Percentiles rank a stretch among this genome's conserved stretches.
Conservation (phyloP, 1,140 invertebrate species). For the Ruditapes philippinarum region DNA sequence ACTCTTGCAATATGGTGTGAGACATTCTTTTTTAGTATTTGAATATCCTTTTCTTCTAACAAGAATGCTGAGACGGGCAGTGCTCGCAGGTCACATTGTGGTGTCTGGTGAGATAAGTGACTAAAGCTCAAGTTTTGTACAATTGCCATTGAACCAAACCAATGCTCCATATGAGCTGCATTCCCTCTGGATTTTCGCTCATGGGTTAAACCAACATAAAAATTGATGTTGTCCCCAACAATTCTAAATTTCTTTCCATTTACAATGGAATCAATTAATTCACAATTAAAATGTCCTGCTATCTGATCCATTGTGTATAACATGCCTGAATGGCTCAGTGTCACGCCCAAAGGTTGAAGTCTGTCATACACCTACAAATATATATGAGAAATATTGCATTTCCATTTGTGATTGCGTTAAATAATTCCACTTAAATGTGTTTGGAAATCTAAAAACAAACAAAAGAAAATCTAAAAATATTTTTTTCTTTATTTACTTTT, state of each 20-base stretch:
- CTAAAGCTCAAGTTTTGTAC: not conserved
- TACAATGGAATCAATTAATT: slow-evolving; percentile 9
- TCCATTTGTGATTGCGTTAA: too few relatives aligned
- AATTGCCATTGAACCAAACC: slow-evolving; percentile 46
- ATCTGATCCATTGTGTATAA: not conserved
- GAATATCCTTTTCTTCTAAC: not conserved
- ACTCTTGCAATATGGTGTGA: not conserved
- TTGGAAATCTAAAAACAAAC: too few relatives aligned
- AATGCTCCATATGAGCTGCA: slow-evolving; percentile 33
- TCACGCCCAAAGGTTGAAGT: slow-evolving; percentile 9
- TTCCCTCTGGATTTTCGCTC: slow-evolving; percentile 8
- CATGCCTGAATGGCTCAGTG: slow-evolving; percentile 33
- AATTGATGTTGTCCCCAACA: slow-evolving; percentile 47
- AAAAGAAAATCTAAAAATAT: too few relatives aligned
- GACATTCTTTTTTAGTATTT: slow-evolving; percentile 17
- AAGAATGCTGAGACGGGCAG: not conserved
- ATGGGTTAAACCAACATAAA: slow-evolving; percentile 7
- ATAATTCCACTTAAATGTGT: too few relatives aligned
- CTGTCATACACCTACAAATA: slow-evolving; percentile 47
- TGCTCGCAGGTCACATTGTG: slow-evolving; percentile 4
- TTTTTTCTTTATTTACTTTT: too few relatives aligned
- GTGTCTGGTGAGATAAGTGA: not conserved
- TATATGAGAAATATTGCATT: too few relatives aligned
- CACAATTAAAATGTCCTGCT: not conserved
- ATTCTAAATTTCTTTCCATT: slow-evolving; percentile 14